Evolutionary conservation across 2,113 vertebrate genomes (phyloP).

Genomic region (Tapirus terrestris): DNA sequence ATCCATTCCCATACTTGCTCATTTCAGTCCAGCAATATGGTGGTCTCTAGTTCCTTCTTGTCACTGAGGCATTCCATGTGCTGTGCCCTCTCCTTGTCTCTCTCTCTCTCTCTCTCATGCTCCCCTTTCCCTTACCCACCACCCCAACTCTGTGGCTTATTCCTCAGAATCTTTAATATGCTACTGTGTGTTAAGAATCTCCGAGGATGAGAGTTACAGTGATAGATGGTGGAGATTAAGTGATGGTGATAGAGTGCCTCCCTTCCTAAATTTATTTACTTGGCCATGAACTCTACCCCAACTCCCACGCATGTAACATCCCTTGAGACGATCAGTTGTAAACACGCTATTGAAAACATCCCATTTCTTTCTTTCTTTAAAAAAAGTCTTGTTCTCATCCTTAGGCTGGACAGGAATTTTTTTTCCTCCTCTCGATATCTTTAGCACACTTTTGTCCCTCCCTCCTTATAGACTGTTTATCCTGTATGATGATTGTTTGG

Average conservation of each 20-base stretch:
- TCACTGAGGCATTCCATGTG: neutral
- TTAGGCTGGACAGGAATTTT: neutral
- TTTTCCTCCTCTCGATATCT: neutral
- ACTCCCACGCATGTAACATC: accelerated
- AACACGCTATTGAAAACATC: neutral
- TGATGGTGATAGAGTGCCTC: neutral
- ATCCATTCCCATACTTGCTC: neutral
- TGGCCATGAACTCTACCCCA: neutral
- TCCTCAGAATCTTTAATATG: neutral
- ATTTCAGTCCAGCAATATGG: accelerated
- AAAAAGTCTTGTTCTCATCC: neutral
- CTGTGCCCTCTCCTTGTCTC: no score
- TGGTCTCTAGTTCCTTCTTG: neutral
- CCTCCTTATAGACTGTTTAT: neutral
- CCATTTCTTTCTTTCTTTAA: neutral
- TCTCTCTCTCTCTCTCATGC: neutral
- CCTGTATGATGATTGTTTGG: neutral
- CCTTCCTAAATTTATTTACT: neutral
- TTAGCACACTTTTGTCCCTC: neutral
- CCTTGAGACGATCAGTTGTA: neutral
- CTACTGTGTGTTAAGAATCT: neutral
- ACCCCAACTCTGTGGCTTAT: neutral
- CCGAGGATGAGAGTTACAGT: neutral
- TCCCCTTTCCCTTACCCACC: neutral
- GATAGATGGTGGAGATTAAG: neutral